Conservation (phyloP, 2,797 vertebrate species). For the Lacerta agilis region DNA sequence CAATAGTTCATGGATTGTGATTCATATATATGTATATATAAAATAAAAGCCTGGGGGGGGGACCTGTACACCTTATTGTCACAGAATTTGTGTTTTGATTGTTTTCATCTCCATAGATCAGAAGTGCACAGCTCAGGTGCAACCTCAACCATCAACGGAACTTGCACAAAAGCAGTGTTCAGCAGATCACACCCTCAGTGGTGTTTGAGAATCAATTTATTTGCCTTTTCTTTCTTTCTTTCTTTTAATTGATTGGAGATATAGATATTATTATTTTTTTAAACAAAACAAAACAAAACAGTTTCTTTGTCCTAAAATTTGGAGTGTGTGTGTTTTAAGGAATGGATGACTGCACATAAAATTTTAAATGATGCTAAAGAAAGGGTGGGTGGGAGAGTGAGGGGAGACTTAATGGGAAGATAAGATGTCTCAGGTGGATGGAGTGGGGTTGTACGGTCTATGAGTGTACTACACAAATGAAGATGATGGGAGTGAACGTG, state of each 20-base stretch:
- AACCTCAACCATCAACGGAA: neutral
- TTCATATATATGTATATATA: conserved; percentile 25
- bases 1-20: conserved; percentile 68
- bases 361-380: conserved; percentile 88
- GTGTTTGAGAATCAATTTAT: conserved; percentile 65
- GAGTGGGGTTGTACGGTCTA: conserved; percentile 82
- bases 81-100: conserved; percentile 74
- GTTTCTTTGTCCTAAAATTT: conserved; percentile 77
- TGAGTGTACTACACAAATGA: conserved; percentile 98
- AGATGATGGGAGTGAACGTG: conserved; percentile 93
- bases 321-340: conserved; percentile 82
- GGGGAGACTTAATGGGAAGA: conserved; percentile 71
- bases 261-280: conserved; percentile 63
- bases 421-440: conserved; percentile 73
- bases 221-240: conserved; percentile 56
- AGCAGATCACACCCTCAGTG: conserved; percentile 23
- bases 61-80: conserved; percentile 78
- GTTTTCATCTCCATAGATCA: conserved; percentile 82
- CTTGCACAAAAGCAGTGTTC: conserved; percentile 35
- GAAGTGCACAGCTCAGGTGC: conserved; percentile 17
- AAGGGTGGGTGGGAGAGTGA: conserved; percentile 75
- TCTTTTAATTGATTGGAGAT: conserved; percentile 71
- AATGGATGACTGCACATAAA: conserved; percentile 91
- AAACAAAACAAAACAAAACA: conserved; percentile 40
- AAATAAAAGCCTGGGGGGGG: conserved; percentile 47